Base-by-base conservation (phyloP, 2,888 invertebrate species). In the Hypomecis atomaria region DNA sequence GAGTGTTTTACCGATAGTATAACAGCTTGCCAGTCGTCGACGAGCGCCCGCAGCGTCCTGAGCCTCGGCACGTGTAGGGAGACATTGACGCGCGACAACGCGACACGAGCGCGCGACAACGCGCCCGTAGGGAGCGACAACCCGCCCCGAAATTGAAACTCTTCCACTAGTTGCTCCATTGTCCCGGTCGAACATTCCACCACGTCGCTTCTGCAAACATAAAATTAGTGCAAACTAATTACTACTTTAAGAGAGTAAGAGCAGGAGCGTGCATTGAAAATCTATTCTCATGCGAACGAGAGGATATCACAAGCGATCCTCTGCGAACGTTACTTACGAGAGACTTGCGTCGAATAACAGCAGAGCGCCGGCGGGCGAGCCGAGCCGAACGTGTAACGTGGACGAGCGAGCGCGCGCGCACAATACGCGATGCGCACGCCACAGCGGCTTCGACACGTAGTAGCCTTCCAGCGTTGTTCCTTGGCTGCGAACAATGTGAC, bases 391-490 rank as follows among this genome's bases (percentile, higher is more conserved):
- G 62, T 86, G 81, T 43, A 73, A 67, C 1, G 71, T 62, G 0
- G 74, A 67, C 55, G 82, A 74, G 10, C 75, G 67, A 5, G 79
- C 73, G 0, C 66, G 23, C 0, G 86, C 0, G 9, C 80, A 72
- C 10, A 90, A 66, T 50, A 85, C 84, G 34, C 89, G 87, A 70
- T 92, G 92, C 42, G 82, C 78, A 4, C 85, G 84, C 77, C 81
- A 79, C 50, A 89, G 71, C 13, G 89, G 87, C 53, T 81, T 83
- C 1, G 89, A 86, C 66, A 89, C 85, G 79, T 91, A 91, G 74
- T 86, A 89, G 0, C 91, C 91, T 60, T 90, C 89, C 36, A 90
- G 42, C 3, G 66, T 54, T 0, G 72, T 66, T 40, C 70, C 68
- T 9, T 76, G 68, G 11, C 86, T 86, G 72, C 5, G 65, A 9